Percentiles rank a stretch among this genome's conserved stretches.
These are phyloP conservation scores for Eurois occulta DNA, from an alignment of 2,888 invertebrate species.

Conservation along the genomic window DNA sequence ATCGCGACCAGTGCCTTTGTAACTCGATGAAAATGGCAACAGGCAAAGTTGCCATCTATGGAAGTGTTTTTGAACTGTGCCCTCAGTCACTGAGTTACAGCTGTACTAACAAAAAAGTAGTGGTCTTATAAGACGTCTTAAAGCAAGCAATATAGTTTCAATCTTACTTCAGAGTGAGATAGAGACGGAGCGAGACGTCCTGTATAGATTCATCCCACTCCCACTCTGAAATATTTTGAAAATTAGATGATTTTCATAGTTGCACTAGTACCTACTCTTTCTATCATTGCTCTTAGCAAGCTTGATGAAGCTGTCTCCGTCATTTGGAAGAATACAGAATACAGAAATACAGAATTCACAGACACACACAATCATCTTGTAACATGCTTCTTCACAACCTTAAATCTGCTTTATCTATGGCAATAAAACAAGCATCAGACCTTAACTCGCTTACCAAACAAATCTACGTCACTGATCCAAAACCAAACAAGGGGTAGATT, in stretches of 20 bases:
- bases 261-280: not conserved
- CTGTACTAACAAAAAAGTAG: not conserved
- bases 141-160: not conserved
- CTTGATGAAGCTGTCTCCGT: not conserved
- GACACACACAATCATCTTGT: not conserved
- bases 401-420: not conserved
- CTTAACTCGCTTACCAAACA: not conserved
- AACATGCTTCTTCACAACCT: not conserved
- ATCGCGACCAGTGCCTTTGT: not conserved
- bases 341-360: too few relatives aligned
- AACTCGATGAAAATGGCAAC: not conserved
- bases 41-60: not conserved
- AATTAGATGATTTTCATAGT: too few relatives aligned
- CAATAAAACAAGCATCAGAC: not conserved
- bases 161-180: not conserved
- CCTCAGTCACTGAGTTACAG: not conserved
- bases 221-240: too few relatives aligned
- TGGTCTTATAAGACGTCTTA: not conserved
- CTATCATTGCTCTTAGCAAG: not conserved
- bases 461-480: constrained; percentile 14
- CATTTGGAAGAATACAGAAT: too few relatives aligned
- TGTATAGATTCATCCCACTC: not conserved
- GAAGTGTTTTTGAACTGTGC: not conserved
- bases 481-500: constrained; percentile 1
- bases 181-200: not conserved